Percentiles rank a stretch among this genome's conserved stretches.
Conservation (phyloP, 2,888 invertebrate genomes). For the Drosophila stalkeri region DNA sequence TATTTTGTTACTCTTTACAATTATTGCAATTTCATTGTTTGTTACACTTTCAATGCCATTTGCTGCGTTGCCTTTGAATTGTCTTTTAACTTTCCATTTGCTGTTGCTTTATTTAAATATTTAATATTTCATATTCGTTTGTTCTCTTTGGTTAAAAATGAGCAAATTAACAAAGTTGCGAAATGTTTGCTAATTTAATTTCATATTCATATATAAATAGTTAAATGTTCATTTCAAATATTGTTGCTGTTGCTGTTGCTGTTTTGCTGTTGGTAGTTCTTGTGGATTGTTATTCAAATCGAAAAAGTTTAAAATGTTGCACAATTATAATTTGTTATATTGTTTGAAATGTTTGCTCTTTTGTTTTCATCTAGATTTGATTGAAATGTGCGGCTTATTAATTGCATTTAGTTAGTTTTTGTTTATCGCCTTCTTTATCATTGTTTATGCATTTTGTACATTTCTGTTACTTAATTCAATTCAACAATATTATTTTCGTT, state of each 20-base stretch:
- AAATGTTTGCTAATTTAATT: constrained; percentile 29
- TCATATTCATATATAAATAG: constrained; percentile 29
- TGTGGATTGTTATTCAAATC: constrained; percentile 33
- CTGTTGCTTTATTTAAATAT: constrained; percentile 9
- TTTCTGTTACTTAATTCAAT: constrained; percentile 35
- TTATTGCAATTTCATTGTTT: constrained; percentile 66
- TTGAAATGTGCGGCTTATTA: constrained; percentile 43
- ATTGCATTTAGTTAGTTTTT: constrained; percentile 24
- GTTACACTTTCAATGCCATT: constrained; percentile 72
- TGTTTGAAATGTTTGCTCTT: constrained; percentile 20
- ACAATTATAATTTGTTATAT: constrained; percentile 42
- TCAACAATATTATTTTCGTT: constrained; percentile 41
- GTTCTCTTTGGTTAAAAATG: constrained; percentile 33
- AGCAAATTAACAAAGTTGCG: constrained; percentile 53
- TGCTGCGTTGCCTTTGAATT: constrained; percentile 58
- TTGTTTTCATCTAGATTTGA: constrained; percentile 23
- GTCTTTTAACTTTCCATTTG: constrained; percentile 7
- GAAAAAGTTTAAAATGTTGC: constrained; percentile 44
- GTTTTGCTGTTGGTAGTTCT: constrained; percentile 10
- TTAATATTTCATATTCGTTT: constrained; percentile 12
- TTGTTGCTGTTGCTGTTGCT: constrained; percentile 14
- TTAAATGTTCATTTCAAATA: constrained; percentile 47
- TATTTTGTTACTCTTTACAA: constrained; percentile 51
- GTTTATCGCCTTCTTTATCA: constrained; percentile 15
- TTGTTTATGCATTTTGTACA: constrained; percentile 46